Conservation (phyloP, 2,113 vertebrate genomes). For the Labrus mixtus region DNA sequence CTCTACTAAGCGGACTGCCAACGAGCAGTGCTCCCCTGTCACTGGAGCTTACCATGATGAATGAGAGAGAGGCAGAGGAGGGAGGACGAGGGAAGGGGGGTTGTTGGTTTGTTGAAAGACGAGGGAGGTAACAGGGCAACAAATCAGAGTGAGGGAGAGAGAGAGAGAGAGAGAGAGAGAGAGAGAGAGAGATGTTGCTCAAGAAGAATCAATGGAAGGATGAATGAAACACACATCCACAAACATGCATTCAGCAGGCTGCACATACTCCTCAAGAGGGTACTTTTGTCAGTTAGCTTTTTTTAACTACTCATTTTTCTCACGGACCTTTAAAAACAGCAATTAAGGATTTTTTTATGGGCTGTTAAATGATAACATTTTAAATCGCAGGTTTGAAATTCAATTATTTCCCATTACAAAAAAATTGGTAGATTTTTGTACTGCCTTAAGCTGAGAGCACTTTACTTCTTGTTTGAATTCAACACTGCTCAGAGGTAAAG, state of each 20-base stretch:
- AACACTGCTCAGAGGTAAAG: too few relatives aligned
- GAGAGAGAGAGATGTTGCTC: conserved; percentile 4
- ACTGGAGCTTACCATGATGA: conserved; percentile 70
- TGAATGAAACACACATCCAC: conserved; percentile 47
- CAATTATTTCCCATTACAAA: too few relatives aligned
- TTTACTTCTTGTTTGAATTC: too few relatives aligned
- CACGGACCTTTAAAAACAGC: background rate
- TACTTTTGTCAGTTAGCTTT: conserved; percentile 22
- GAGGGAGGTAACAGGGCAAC: conserved; percentile 19
- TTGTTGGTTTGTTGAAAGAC: background rate
- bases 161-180: too few relatives aligned
- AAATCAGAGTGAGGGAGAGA: conserved; percentile 48
- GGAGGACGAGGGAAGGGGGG: background rate
- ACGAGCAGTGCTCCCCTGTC: conserved; percentile 68
- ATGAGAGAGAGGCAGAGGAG: conserved; percentile 53
- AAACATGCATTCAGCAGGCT: background rate
- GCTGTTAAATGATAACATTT: too few relatives aligned
- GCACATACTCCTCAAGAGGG: conserved; percentile 36
- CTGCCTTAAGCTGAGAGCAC: too few relatives aligned
- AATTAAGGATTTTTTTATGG: background rate
- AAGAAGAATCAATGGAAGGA: conserved; percentile 32
- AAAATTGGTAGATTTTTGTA: too few relatives aligned
- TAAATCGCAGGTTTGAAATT: too few relatives aligned
- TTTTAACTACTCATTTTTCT: background rate
- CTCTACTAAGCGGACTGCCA: conserved; percentile 76